phyloP scores from a whole-genome alignment of 2,797 vertebrate species.

The Heliangelus exortis region DNA sequence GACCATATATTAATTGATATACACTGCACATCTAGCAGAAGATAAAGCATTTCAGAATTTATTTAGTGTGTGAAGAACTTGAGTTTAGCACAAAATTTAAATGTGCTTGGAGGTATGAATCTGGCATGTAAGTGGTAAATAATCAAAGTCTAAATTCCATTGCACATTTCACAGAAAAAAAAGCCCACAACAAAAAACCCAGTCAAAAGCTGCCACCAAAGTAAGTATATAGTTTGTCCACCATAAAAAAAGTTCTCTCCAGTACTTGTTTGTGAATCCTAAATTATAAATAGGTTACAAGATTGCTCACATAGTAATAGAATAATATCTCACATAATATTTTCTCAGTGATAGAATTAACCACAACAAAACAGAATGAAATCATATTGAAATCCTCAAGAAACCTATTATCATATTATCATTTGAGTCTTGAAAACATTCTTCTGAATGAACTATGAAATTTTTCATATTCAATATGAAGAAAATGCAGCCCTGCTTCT shows the following conservation, averaged over 20 bases:
- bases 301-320: neutral
- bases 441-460: neutral
- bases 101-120: neutral
- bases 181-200: neutral
- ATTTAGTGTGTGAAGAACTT: neutral
- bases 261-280: neutral
- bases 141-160: neutral
- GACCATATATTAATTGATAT: neutral
- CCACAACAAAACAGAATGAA: neutral
- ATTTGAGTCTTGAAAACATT: neutral
- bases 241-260: neutral
- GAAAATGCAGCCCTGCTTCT: neutral
- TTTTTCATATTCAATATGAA: neutral
- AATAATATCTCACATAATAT: neutral
- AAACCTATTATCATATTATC: neutral
- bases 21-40: neutral
- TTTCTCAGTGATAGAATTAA: neutral
- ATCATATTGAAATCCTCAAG: neutral
- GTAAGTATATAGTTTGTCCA: neutral
- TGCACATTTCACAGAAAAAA: neutral
- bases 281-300: neutral
- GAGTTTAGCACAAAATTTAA: neutral
- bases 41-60: slow-evolving; percentile 2
- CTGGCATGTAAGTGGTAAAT: neutral
- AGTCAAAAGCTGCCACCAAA: neutral